A percentile compares a stretch with the other conserved stretches of the same genome.
These are phyloP conservation scores for Dreissena rostriformis DNA, from an alignment of 1,140 invertebrate genomes.

Conservation along the genomic window DNA sequence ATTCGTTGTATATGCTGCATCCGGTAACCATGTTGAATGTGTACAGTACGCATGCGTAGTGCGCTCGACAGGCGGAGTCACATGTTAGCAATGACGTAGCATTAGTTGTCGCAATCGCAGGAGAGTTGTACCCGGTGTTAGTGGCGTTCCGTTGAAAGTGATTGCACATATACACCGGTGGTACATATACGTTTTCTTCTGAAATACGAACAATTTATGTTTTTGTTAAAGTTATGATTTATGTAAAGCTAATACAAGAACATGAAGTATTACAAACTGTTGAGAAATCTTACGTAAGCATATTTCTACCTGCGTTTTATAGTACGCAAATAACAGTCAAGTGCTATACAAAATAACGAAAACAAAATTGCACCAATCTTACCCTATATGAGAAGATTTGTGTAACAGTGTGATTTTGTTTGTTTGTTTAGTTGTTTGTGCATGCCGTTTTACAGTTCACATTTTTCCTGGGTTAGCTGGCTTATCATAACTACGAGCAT, in stretches of 20 bases:
- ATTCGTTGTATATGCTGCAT: slow-evolving; percentile 12
- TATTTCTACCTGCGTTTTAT: too few relatives aligned
- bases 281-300: not conserved
- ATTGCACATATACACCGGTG: not conserved
- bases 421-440: too few relatives aligned
- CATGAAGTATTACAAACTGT: not conserved
- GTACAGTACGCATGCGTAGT: slow-evolving; percentile 4
- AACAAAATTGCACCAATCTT: too few relatives aligned
- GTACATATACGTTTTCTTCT: not conserved
- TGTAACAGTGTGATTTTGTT: too few relatives aligned
- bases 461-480: too few relatives aligned
- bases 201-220: not conserved
- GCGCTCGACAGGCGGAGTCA: not conserved
- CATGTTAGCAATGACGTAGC: not conserved
- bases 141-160: not conserved
- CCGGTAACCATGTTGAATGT: not conserved
- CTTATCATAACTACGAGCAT: too few relatives aligned
- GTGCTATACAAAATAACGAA: too few relatives aligned
- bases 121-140: not conserved
- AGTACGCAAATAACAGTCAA: too few relatives aligned
- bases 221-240: not conserved
- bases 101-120: not conserved
- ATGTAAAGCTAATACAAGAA: not conserved
- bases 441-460: too few relatives aligned
- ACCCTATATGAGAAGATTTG: too few relatives aligned